These are phyloP conservation scores for Pogonomyrmex californicus DNA, from an alignment of 1,140 invertebrate genomes.

Conservation along the genomic window DNA sequence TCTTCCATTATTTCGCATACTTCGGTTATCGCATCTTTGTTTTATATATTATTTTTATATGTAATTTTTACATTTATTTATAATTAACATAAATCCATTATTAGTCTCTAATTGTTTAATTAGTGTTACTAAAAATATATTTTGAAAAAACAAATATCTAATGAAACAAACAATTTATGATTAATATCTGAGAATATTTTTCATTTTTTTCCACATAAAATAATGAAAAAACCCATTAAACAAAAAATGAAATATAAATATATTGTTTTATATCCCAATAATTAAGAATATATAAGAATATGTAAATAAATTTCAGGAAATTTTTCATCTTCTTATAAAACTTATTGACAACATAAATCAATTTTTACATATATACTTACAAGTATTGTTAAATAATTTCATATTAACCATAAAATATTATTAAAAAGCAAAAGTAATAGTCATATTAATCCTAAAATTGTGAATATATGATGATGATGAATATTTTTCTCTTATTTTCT, in stretches of 20 bases:
- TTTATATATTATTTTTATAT: conserved; percentile 72
- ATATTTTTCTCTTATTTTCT: conserved; percentile 1
- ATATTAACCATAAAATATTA: neutral
- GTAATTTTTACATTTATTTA: too few relatives aligned
- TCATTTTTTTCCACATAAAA: neutral
- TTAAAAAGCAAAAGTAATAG: conserved; percentile 3
- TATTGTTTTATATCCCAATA: neutral
- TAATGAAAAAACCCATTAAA: neutral
- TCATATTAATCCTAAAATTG: neutral
- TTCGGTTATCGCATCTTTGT: conserved; percentile 20
- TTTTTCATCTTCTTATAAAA: neutral
- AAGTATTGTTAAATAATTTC: neutral
- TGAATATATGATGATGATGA: neutral
- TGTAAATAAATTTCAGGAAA: neutral
- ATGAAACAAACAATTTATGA: neutral
- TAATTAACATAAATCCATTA: conserved; percentile 11
- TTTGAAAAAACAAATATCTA: neutral
- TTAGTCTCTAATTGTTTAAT: neutral
- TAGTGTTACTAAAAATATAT: neutral
- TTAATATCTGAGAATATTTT: neutral
- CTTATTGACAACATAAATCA: neutral
- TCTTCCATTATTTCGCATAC: conserved; percentile 28
- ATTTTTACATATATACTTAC: neutral
- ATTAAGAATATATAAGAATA: neutral
- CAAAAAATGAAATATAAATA: neutral